Evolutionary conservation across 2,888 invertebrate genomes (phyloP).

Genomic region (Chymomyza fuscimana): DNA sequence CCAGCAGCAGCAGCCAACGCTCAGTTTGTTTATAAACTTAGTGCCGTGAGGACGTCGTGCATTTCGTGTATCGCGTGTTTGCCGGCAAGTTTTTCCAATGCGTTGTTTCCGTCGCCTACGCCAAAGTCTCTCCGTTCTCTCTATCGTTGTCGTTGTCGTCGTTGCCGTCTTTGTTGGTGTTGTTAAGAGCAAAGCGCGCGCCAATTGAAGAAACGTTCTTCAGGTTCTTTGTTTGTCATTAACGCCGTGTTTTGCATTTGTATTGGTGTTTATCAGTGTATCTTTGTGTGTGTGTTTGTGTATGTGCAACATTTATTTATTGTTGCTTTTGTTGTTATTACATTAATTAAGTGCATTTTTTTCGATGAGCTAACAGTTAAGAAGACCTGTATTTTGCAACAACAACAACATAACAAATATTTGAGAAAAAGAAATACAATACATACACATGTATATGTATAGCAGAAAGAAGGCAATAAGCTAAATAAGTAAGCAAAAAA

Average conservation of each 20-base stretch:
- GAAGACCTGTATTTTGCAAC: conserved; percentile 45
- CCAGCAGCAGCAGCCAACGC: conserved; percentile 24
- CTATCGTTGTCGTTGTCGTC: not conserved
- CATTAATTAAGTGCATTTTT: conserved; percentile 65
- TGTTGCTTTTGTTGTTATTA: conserved; percentile 12
- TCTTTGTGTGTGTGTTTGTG: conserved; percentile 35
- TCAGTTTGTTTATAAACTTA: conserved; percentile 66
- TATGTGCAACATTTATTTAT: conserved; percentile 38
- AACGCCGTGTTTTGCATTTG: not conserved
- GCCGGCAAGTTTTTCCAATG: conserved; percentile 16
- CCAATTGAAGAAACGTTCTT: conserved; percentile 4
- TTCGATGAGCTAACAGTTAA: conserved; percentile 46
- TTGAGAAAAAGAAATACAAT: conserved; percentile 18
- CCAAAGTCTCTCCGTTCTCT: conserved; percentile 3
- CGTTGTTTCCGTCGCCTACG: conserved; percentile 38
- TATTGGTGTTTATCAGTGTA: not conserved
- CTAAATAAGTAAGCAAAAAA: conserved; percentile 23
- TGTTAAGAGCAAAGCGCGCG: conserved; percentile 3
- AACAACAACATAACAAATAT: conserved; percentile 29
- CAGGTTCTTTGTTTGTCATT: not conserved
- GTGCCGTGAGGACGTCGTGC: conserved; percentile 47
- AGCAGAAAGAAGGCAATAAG: conserved; percentile 25
- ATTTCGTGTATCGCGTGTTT: conserved; percentile 32
- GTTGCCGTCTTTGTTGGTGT: not conserved
- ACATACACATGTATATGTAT: conserved; percentile 1